phyloP scores from a whole-genome alignment of 2,113 vertebrate species.

The Gila orcuttii region DNA sequence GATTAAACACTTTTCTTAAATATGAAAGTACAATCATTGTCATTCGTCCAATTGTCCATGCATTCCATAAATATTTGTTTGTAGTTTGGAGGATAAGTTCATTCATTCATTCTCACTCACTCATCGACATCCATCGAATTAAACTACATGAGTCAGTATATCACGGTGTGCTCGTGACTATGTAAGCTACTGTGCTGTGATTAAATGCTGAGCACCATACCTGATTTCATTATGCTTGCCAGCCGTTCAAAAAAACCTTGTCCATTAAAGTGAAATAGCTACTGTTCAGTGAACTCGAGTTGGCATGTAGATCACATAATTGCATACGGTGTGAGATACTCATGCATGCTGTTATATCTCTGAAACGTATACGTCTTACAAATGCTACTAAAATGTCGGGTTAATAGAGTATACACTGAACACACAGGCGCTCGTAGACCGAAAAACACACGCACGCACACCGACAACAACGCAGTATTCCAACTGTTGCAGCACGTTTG shows the following conservation, averaged over 20 bases:
- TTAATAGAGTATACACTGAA: conserved; percentile 47
- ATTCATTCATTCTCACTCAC: conserved; percentile 63
- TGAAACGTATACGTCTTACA: conserved; percentile 35
- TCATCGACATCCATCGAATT: conserved; percentile 29
- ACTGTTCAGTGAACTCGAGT: conserved; percentile 44
- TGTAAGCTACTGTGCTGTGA: conserved; percentile 52
- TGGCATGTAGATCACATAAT: conserved; percentile 37
- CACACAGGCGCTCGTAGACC: conserved; percentile 37
- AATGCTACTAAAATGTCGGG: conserved; percentile 50
- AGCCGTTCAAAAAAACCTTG: conserved; percentile 40
- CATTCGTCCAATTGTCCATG: conserved; percentile 41
- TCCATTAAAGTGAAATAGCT: conserved; percentile 26
- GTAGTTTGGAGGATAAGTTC: conserved; percentile 49
- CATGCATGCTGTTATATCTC: conserved; percentile 44
- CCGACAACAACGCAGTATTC: conserved; percentile 18
- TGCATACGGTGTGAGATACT: conserved; percentile 47
- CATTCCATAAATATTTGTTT: conserved; percentile 51
- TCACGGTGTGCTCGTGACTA: conserved; percentile 31
- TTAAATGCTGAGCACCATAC: conserved; percentile 48
- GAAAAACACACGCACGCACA: conserved; percentile 6
- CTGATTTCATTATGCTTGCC: conserved; percentile 34
- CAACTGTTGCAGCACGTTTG: conserved; percentile 48
- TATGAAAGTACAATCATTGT: conserved; percentile 50
- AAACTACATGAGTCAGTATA: conserved; percentile 22
- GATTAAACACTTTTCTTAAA: conserved; percentile 14